A percentile compares a stretch with the other conserved stretches of the same genome.
These are phyloP conservation scores for Aix galericulata DNA, from an alignment of 2,113 vertebrate genomes.

Conservation along the genomic window DNA sequence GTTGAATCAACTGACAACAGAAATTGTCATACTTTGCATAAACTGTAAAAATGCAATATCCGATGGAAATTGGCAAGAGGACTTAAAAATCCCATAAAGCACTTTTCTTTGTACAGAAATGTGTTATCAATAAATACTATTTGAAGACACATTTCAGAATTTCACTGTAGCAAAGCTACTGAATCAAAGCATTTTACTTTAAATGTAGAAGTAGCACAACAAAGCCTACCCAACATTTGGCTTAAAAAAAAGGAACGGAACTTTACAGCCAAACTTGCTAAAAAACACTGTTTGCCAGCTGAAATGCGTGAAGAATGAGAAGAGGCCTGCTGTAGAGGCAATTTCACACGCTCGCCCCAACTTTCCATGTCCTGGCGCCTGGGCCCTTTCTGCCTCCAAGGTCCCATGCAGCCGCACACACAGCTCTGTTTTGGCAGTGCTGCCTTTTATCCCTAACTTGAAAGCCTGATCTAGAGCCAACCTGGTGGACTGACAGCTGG, in stretches of 20 bases:
- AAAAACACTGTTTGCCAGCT: neutral
- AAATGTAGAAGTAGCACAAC: neutral
- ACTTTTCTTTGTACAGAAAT: neutral
- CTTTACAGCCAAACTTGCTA: neutral
- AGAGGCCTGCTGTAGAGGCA: neutral
- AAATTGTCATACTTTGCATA: neutral
- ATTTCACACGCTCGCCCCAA: fast-evolving
- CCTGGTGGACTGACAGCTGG: neutral
- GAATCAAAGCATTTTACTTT: neutral
- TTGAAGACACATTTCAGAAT: neutral
- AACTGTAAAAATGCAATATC: neutral
- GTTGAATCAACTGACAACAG: neutral
- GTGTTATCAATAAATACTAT: neutral
- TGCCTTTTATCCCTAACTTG: neutral
- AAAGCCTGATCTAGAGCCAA: neutral
- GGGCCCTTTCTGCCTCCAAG: neutral
- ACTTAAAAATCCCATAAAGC: neutral
- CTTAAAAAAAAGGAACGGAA: neutral
- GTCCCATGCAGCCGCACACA: fast-evolving
- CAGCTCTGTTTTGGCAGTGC: too few relatives aligned
- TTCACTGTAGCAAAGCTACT: neutral
- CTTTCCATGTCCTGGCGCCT: neutral
- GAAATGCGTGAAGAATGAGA: neutral
- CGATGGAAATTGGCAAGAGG: neutral
- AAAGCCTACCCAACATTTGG: neutral